Evolutionary conservation across 2,113 vertebrate species (phyloP), one percentile per base, ranked within the genome.

Genomic region (Oxyura jamaicensis): DNA sequence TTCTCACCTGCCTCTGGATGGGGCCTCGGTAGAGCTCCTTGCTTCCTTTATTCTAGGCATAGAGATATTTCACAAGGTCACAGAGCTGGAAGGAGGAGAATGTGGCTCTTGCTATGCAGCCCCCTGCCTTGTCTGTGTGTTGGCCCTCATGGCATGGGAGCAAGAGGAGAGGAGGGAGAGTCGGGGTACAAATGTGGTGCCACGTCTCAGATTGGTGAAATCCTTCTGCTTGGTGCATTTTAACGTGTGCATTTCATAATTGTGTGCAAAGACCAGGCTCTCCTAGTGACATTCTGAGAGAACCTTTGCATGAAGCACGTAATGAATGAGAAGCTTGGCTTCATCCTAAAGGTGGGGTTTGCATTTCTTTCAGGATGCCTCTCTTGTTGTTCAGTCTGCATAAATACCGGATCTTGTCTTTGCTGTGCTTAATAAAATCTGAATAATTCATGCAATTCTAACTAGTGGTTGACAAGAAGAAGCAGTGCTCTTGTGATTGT

Each of bases 111-210:
- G 35, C 28, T 68, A 23, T 11, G 1, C 0, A 10, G 48, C 33
- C 58, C 28, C 0, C 0, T 48, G 29, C 78, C 48, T 39, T 65
- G 59, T 33, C 35, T 52, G 67, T 4, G 4, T 58, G 26, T 0
- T 28, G 4, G 11, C 58, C 84, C 44, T 65, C 52, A 8, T 2
- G 8, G 33, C 33, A 8, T 19, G 29, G 60, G 92, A 66, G 44
- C 42, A 59, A 15, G 29, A n/a, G 50, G 15, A 8, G n/a, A 28
- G 68, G 41, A 41, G 17, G 56, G 36, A 50, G 72, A 29, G n/a
- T 8, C 29, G 33, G 25, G 55, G 55, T 29, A 73, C 5, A 3
- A 12, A 2, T 50, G 56, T 69, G 48, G 14, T 11, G 50, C 33
- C 17, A 12, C 0, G 0, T 52, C 23, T 52, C 60, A 26, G 6